Evolutionary conservation across 2,113 vertebrate genomes (phyloP).

Genomic region (Scomber scombrus): DNA sequence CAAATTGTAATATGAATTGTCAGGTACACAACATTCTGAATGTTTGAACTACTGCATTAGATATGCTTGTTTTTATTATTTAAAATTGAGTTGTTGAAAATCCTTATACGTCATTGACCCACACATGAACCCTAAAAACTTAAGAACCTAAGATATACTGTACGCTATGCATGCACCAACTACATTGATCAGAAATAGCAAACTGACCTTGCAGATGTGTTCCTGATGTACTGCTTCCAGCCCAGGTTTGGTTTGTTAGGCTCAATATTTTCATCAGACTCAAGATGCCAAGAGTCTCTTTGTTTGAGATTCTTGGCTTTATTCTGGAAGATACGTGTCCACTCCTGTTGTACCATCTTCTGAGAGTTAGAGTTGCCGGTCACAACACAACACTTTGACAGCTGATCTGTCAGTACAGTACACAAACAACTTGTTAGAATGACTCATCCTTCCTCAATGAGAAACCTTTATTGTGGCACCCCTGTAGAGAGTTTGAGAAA

Average conservation of each 20-base stretch:
- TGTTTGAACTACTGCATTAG: too few species aligned
- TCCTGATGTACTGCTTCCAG: slow-evolving; percentile 73
- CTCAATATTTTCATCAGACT: slow-evolving; percentile 62
- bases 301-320: slow-evolving; percentile 17
- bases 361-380: neutral
- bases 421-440: neutral
- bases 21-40: too few species aligned
- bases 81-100: too few species aligned
- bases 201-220: slow-evolving; percentile 71
- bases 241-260: accelerated
- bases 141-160: too few species aligned
- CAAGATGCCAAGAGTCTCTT: slow-evolving; percentile 66
- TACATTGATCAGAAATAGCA: neutral
- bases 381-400: neutral
- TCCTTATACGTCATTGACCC: too few species aligned
- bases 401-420: slow-evolving; percentile 25
- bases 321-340: slow-evolving; percentile 51
- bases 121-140: too few species aligned
- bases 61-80: too few species aligned
- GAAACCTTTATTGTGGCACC: too few species aligned
- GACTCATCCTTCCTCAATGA: neutral
- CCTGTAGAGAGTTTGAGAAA: neutral
- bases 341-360: slow-evolving; percentile 53
- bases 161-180: too few species aligned
- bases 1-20: too few species aligned